These are phyloP conservation scores for Dryadula phaetusa DNA, from an alignment of 2,888 invertebrate species.

Conservation along the genomic window DNA sequence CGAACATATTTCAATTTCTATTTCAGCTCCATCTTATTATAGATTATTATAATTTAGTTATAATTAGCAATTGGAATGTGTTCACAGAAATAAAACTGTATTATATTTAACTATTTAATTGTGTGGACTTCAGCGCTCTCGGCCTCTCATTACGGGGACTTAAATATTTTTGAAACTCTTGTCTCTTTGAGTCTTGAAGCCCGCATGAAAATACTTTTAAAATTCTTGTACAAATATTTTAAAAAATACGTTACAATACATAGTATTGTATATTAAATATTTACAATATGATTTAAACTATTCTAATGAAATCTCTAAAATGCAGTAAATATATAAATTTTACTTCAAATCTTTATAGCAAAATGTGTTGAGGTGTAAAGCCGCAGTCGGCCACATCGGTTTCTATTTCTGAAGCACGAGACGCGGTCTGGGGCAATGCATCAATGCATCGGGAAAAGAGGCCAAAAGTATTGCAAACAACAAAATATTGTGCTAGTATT, in stretches of 20 bases:
- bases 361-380: too few relatives aligned
- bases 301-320: too few relatives aligned
- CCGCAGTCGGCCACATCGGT: background rate
- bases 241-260: too few relatives aligned
- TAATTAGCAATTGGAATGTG: background rate
- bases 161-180: background rate
- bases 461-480: conserved; percentile 37
- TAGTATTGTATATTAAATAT: too few relatives aligned
- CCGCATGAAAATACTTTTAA: too few relatives aligned
- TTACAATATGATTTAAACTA: too few relatives aligned
- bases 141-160: background rate
- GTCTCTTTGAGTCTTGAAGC: background rate
- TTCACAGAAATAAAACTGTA: background rate
- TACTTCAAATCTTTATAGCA: too few relatives aligned
- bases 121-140: background rate
- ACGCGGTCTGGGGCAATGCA: conserved; percentile 22
- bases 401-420: conserved; percentile 2
- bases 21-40: too few relatives aligned
- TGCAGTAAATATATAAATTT: too few relatives aligned
- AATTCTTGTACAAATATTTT: too few relatives aligned
- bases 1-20: too few relatives aligned
- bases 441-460: conserved; percentile 33
- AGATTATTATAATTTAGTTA: background rate
- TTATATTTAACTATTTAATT: background rate
- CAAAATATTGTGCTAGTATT: conserved; percentile 36